Evolutionary conservation across 2,797 vertebrate genomes (phyloP).

Genomic region (Ctenopoma multispine): DNA sequence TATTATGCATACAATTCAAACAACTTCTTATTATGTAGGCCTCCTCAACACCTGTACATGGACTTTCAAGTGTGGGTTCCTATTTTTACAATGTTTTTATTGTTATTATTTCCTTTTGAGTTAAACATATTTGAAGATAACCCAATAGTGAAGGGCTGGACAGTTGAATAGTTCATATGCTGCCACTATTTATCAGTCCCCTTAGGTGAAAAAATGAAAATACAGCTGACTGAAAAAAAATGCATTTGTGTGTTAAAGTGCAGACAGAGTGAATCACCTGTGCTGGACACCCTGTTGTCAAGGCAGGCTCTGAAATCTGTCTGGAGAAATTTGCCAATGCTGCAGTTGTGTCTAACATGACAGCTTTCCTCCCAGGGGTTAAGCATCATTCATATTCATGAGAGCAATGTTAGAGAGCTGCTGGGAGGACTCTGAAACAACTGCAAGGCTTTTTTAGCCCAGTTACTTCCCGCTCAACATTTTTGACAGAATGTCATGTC

Average conservation of each 20-base stretch:
- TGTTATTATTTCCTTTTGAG: not conserved
- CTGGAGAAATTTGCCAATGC: constrained; percentile 64
- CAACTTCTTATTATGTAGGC: too few relatives aligned
- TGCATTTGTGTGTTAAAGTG: constrained; percentile 7
- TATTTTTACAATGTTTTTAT: too few relatives aligned
- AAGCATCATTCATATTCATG: constrained; percentile 78
- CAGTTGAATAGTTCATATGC: not conserved
- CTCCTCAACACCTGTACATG: too few relatives aligned
- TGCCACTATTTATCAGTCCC: constrained; percentile 5
- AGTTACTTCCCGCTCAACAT: constrained; percentile 37
- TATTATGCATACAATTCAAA: too few relatives aligned
- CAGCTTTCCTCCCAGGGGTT: constrained; percentile 66
- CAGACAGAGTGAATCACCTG: constrained; percentile 49
- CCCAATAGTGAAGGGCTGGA: not conserved
- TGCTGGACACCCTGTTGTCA: constrained; percentile 44
- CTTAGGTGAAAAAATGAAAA: not conserved
- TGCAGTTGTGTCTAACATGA: constrained; percentile 72
- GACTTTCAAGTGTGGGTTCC: too few relatives aligned
- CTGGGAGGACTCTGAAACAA: constrained; percentile 53
- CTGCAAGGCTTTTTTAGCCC: constrained; percentile 47
- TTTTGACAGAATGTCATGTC: constrained; percentile 52
- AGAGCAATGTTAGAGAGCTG: constrained; percentile 47
- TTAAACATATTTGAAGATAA: not conserved
- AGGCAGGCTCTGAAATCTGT: constrained; percentile 46
- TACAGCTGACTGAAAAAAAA: not conserved